These are phyloP conservation scores for Drosophila quinaria DNA, from an alignment of 2,888 invertebrate genomes.

Conservation along the genomic window DNA sequence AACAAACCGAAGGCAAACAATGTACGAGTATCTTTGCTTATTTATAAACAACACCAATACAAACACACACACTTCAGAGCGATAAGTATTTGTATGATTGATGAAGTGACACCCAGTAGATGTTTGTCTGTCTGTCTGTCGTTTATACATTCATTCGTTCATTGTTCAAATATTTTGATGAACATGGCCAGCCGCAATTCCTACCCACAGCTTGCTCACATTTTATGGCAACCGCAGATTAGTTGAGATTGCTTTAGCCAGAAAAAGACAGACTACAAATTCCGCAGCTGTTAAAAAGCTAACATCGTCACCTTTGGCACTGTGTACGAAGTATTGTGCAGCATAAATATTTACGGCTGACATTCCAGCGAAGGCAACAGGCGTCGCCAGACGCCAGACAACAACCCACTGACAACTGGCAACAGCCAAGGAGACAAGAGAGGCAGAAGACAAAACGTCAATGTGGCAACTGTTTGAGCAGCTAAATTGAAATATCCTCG, in stretches of 20 bases:
- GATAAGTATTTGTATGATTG: constrained; percentile 75
- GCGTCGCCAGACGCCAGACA: constrained; percentile 41
- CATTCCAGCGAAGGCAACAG: constrained; percentile 65
- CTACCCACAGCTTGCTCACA: constrained; percentile 38
- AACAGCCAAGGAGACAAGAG: constrained; percentile 38
- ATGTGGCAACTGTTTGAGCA: constrained; percentile 79
- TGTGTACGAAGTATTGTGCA: constrained; percentile 52
- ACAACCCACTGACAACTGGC: constrained; percentile 30
- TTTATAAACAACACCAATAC: constrained; percentile 55
- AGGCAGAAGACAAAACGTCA: constrained; percentile 68
- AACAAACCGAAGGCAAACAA: constrained; percentile 55
- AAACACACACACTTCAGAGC: constrained; percentile 30
- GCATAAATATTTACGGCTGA: constrained; percentile 77
- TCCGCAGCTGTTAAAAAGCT: constrained; percentile 79
- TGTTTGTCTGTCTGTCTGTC: constrained; percentile 23
- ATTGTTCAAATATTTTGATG: constrained; percentile 69
- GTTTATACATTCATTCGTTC: constrained; percentile 37
- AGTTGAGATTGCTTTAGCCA: constrained; percentile 65
- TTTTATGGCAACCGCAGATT: constrained; percentile 78
- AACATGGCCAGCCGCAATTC: constrained; percentile 36
- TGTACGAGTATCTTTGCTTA: constrained; percentile 50
- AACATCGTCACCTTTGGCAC: constrained; percentile 75
- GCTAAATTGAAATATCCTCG: constrained; percentile 79
- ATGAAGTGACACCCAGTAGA: constrained; percentile 61
- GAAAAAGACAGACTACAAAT: constrained; percentile 72